These are phyloP conservation scores for Dilophus febrilis DNA, from an alignment of 2,888 invertebrate species.

Conservation along the genomic window DNA sequence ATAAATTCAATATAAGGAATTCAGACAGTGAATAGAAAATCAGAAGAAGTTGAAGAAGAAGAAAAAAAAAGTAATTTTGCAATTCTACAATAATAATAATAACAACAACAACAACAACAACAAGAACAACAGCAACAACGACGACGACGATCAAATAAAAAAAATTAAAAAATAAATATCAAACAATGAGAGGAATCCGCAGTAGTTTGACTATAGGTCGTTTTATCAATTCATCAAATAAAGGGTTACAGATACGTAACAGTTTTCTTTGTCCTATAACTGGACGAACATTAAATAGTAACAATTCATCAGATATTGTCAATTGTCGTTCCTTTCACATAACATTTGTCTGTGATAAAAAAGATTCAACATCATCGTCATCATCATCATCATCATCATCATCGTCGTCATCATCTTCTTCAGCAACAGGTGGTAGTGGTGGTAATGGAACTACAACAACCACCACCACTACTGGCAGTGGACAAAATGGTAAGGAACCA, in stretches of 20 bases:
- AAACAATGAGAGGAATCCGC: constrained; percentile 7
- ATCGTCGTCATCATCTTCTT: constrained; percentile 11
- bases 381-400: constrained; percentile 8
- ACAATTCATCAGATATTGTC: too few species aligned
- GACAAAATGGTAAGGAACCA: constrained; percentile 36
- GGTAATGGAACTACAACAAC: constrained; percentile 22
- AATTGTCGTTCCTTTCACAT: constrained; percentile 10
- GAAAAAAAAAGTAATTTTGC: too few species aligned
- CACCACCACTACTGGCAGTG: constrained; percentile 28
- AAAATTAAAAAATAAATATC: too few species aligned
- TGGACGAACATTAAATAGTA: too few species aligned
- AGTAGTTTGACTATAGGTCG: constrained; percentile 8
- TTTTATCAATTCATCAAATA: constrained; percentile 6
- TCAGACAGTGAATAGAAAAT: too few species aligned
- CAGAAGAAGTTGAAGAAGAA: too few species aligned
- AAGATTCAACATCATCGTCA: constrained; percentile 9
- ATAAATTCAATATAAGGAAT: too few species aligned
- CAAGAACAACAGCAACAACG: too few species aligned
- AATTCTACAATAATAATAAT: too few species aligned
- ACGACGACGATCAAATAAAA: too few species aligned
- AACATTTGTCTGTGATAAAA: constrained; percentile 13
- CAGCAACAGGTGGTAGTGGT: constrained; percentile 5
- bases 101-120: too few species aligned
- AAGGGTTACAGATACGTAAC: constrained; percentile 6
- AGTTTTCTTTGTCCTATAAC: not conserved